A percentile compares a stretch with the other conserved stretches of the same genome.
phyloP scores from a whole-genome alignment of 2,113 vertebrate genomes.

The Pluvialis apricaria region DNA sequence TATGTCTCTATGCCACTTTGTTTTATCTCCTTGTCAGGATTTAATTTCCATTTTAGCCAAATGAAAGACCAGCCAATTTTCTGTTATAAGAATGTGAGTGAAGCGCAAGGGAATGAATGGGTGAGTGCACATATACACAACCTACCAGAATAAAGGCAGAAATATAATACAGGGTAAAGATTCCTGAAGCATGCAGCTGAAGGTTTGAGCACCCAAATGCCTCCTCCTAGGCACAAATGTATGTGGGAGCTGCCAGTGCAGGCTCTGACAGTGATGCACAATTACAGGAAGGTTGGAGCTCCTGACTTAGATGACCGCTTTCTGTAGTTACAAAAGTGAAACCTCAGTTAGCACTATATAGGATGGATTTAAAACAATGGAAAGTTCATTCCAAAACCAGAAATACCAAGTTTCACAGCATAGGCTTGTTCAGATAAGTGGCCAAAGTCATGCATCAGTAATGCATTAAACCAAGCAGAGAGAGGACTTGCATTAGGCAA shows the following conservation, averaged over 20 bases:
- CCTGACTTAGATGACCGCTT: background rate
- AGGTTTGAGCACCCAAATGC: background rate
- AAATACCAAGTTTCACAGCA: background rate
- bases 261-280: background rate
- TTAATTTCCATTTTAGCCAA: background rate
- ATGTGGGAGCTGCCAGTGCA: background rate
- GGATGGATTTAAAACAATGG: background rate
- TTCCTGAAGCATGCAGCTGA: background rate
- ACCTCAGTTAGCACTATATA: background rate
- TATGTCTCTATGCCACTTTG: background rate
- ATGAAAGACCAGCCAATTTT: background rate
- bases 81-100: background rate
- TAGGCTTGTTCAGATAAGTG: background rate
- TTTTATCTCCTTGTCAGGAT: background rate
- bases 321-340: background rate
- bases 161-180: background rate
- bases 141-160: background rate
- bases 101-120: background rate
- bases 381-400: background rate
- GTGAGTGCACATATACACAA: background rate
- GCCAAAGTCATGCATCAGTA: background rate
- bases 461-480: background rate
- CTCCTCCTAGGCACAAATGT: background rate
- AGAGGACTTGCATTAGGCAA: background rate
- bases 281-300: background rate